Percentiles rank a stretch among this genome's conserved stretches.
Conservation (phyloP, 2,113 vertebrate species). For the Camelus dromedarius region DNA sequence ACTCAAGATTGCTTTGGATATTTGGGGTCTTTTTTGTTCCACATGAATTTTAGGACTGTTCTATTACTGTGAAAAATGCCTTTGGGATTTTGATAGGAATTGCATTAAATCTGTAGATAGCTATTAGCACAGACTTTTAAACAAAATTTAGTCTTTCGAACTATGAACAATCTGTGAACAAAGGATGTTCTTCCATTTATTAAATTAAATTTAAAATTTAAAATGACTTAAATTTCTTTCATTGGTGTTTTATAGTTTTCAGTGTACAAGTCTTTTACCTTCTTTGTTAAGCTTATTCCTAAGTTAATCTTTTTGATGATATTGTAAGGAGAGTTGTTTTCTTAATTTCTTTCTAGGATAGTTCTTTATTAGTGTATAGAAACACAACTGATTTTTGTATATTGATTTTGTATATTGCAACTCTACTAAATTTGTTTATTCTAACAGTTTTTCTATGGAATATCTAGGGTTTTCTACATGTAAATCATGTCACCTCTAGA, state of each 20-base stretch:
- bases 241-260: neutral
- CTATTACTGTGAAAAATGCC: neutral
- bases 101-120: neutral
- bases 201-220: neutral
- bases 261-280: neutral
- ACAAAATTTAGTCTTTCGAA: neutral
- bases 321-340: neutral
- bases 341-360: neutral
- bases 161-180: neutral
- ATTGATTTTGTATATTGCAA: neutral
- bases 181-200: neutral
- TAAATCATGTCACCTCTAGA: neutral
- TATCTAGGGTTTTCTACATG: neutral
- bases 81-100: neutral
- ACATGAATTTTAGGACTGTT: neutral
- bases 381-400: neutral
- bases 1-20: neutral
- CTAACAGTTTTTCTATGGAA: neutral
- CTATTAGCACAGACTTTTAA: neutral
- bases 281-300: neutral
- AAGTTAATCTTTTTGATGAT: neutral
- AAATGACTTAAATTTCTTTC: neutral
- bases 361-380: neutral
- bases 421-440: neutral
- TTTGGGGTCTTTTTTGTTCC: neutral